These are phyloP conservation scores for Augochlorella aurata DNA, from an alignment of 2,888 invertebrate genomes.

Conservation along the genomic window DNA sequence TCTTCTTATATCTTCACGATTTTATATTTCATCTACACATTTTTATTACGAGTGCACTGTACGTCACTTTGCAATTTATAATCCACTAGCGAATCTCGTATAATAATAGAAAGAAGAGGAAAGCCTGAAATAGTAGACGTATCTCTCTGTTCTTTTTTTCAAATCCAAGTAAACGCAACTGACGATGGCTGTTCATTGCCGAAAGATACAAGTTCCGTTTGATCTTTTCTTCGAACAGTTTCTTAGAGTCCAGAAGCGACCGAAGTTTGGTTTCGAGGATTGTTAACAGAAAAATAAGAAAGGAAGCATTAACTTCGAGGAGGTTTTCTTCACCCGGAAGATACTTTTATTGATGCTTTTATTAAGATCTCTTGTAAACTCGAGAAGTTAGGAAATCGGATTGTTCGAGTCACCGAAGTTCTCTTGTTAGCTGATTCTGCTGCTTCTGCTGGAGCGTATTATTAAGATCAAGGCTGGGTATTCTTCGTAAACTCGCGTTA, in stretches of 20 bases:
- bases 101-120: no score
- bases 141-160: no score
- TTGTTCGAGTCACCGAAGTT: neutral
- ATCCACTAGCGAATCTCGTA: no score
- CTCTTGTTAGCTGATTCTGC: conserved; percentile 1
- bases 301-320: neutral
- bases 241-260: neutral
- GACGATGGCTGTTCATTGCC: neutral
- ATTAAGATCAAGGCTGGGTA: neutral
- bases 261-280: neutral
- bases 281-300: neutral
- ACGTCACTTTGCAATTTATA: no score
- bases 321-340: neutral
- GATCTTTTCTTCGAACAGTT: neutral
- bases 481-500: neutral
- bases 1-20: no score
- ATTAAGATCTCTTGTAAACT: neutral
- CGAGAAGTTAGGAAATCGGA: neutral
- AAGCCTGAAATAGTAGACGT: neutral
- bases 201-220: neutral
- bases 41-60: no score
- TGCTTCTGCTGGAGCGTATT: neutral
- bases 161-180: neutral
- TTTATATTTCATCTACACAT: no score
- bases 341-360: neutral